Conservation (phyloP, 1,140 invertebrate species). For the Microplitis demolitor region DNA sequence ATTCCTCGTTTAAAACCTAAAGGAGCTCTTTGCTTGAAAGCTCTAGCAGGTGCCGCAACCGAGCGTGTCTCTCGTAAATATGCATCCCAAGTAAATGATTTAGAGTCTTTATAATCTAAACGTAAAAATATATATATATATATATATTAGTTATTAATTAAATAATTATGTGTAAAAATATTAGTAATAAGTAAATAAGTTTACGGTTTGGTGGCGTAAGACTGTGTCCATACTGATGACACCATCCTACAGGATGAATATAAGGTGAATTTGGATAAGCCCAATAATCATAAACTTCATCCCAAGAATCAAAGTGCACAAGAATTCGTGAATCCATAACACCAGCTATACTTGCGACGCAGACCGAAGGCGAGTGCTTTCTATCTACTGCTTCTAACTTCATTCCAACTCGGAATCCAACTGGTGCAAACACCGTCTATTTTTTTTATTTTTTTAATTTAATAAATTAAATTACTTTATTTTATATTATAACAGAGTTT, state of each 20-base stretch:
- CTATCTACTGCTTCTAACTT: slow-evolving; percentile 95
- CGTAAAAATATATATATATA: background rate
- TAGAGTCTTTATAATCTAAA: slow-evolving; percentile 72
- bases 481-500: background rate
- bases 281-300: slow-evolving; percentile 94
- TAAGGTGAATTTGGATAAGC: slow-evolving; percentile 86
- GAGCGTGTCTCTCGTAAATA: slow-evolving; percentile 82
- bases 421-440: slow-evolving; percentile 70
- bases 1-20: slow-evolving; percentile 85
- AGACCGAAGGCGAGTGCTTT: slow-evolving; percentile 83
- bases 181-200: slow-evolving; percentile 35
- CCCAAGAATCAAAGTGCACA: slow-evolving; percentile 95
- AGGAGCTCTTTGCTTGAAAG: slow-evolving; percentile 79
- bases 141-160: background rate
- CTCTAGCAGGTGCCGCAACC: slow-evolving; percentile 76
- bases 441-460: slow-evolving; percentile 1
- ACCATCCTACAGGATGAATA: slow-evolving; percentile 94
- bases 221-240: slow-evolving; percentile 76
- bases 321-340: slow-evolving; percentile 84
- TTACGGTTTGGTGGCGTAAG: slow-evolving; percentile 87
- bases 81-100: slow-evolving; percentile 82
- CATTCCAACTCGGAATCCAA: slow-evolving; percentile 84
- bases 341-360: slow-evolving; percentile 87
- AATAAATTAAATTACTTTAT: slow-evolving; percentile 4
- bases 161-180: background rate